These are phyloP conservation scores for Rafetus swinhoei DNA, from an alignment of 2,113 vertebrate genomes.

Conservation along the genomic window DNA sequence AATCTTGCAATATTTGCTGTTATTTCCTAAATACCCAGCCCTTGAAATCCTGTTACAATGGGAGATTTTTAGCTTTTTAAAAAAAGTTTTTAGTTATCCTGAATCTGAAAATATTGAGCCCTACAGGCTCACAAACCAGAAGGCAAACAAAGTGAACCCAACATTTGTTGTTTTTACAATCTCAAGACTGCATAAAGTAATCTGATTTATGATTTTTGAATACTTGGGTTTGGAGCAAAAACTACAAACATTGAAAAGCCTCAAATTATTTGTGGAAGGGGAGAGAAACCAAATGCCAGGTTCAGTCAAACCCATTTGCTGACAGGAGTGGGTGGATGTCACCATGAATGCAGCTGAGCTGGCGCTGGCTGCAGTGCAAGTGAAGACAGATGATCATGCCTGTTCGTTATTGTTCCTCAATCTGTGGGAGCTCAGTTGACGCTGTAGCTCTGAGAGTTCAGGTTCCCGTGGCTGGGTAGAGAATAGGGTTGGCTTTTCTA, in stretches of 20 bases:
- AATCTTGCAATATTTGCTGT: neutral
- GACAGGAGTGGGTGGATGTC: neutral
- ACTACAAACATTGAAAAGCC: neutral
- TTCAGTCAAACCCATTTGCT: accelerated
- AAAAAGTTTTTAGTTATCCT: neutral
- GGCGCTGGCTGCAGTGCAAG: neutral
- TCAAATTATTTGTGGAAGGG: neutral
- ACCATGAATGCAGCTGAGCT: neutral
- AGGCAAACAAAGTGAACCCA: neutral
- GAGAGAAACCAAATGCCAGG: neutral
- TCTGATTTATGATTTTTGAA: neutral
- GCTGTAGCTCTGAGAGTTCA: neutral
- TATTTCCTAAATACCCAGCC: neutral
- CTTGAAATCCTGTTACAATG: neutral
- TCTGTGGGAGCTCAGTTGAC: neutral
- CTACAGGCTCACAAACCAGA: neutral
- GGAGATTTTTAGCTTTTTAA: neutral
- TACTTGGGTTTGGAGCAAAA: neutral
- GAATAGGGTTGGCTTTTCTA: slow-evolving; percentile 23
- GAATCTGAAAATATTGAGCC: neutral
- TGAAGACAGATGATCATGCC: neutral
- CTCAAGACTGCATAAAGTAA: neutral
- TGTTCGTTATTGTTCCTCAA: neutral
- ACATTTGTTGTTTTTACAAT: neutral
- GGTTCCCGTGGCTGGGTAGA: neutral